A percentile compares a stretch with the other conserved stretches of the same genome.
Evolutionary conservation across 2,888 invertebrate genomes (phyloP).

Genomic region (Ariolimax columbianus): DNA sequence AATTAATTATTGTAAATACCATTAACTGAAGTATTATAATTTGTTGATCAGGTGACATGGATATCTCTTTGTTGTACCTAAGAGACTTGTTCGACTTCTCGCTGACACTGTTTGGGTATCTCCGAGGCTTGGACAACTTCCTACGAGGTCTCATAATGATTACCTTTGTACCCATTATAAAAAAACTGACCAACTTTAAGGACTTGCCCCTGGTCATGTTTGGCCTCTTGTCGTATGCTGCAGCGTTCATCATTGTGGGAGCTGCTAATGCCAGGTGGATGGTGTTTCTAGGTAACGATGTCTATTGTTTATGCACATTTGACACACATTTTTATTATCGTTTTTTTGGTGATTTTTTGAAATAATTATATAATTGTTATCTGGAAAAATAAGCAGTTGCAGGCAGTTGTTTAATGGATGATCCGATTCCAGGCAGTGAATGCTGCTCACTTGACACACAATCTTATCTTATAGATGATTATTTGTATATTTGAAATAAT

Average conservation of each 20-base stretch:
- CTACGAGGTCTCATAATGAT: constrained; percentile 79
- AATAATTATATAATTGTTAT: no score
- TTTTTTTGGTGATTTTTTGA: no score
- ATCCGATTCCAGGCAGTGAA: no score
- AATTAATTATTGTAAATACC: no score
- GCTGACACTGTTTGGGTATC: constrained; percentile 85
- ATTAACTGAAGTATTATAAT: no score
- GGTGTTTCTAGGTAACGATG: constrained; percentile 76
- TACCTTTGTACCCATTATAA: constrained; percentile 72
- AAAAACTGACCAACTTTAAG: constrained; percentile 56
- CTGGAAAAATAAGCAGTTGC: no score
- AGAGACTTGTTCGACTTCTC: constrained; percentile 86
- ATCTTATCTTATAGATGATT: no score
- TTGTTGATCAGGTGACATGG: constrained; percentile 85
- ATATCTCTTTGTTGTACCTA: constrained; percentile 87
- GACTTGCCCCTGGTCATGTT: constrained; percentile 76
- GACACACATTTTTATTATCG: not conserved
- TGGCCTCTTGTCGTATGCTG: constrained; percentile 77
- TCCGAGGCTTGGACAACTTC: constrained; percentile 81
- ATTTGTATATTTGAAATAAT: no score
- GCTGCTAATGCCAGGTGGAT: constrained; percentile 72
- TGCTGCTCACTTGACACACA: no score
- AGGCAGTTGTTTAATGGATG: no score
- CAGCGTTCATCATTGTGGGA: constrained; percentile 75
- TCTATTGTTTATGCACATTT: not conserved